phyloP scores from a whole-genome alignment of 2,797 vertebrate species.

The Geotrypetes seraphini region DNA sequence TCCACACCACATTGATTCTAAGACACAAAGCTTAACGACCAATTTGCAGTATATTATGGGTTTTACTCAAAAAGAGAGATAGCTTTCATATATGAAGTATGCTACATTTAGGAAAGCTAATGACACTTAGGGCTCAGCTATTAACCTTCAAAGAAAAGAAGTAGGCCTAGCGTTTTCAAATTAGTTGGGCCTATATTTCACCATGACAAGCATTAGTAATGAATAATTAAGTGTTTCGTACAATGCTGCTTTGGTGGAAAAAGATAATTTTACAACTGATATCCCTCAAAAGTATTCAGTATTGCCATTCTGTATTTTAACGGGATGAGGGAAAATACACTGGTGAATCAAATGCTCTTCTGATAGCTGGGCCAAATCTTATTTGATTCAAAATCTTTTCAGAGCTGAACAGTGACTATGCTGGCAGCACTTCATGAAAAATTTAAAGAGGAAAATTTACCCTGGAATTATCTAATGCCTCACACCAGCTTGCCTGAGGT shows the following conservation, averaged over 20 bases:
- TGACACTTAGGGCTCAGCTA: slow-evolving; percentile 63
- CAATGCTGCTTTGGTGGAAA: slow-evolving; percentile 75
- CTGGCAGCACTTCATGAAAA: slow-evolving; percentile 84
- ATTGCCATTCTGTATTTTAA: slow-evolving; percentile 60
- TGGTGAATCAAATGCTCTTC: slow-evolving; percentile 68
- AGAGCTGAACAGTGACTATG: slow-evolving; percentile 69
- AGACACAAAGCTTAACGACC: slow-evolving; percentile 10
- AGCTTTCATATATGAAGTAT: slow-evolving; percentile 63
- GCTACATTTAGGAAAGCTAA: slow-evolving; percentile 63
- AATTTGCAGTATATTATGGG: not conserved
- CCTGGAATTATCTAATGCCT: slow-evolving; percentile 58
- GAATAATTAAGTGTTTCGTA: slow-evolving; percentile 98
- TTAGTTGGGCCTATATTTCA: slow-evolving; percentile 79
- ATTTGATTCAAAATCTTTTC: slow-evolving; percentile 72
- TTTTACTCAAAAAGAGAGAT: slow-evolving; percentile 33
- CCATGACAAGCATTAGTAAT: slow-evolving; percentile 81
- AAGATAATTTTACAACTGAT: slow-evolving; percentile 83
- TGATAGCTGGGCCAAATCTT: slow-evolving; percentile 62
- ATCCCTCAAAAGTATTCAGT: slow-evolving; percentile 66
- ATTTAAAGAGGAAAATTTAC: slow-evolving; percentile 81
- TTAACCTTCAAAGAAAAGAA: slow-evolving; percentile 80
- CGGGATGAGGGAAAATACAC: slow-evolving; percentile 41
- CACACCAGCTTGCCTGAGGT: slow-evolving; percentile 53
- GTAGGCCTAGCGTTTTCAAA: slow-evolving; percentile 70
- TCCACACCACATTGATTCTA: slow-evolving; percentile 37